These are phyloP conservation scores for Camelus bactrianus DNA, from an alignment of 2,113 vertebrate species.

Conservation along the genomic window DNA sequence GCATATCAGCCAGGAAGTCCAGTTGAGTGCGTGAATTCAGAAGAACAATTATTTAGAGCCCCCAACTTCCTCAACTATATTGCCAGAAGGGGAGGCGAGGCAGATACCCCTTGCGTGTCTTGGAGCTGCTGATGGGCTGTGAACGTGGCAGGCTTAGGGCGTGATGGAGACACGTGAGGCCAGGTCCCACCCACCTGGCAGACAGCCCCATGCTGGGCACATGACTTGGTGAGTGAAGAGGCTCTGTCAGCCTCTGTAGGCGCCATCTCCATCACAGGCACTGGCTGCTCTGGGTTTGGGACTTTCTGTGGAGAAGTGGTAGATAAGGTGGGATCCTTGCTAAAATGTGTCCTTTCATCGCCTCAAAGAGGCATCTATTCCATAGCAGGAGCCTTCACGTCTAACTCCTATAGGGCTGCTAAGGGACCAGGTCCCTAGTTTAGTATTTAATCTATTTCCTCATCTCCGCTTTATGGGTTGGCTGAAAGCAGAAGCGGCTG, in stretches of 20 bases:
- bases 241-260: neutral
- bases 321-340: neutral
- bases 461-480: slow-evolving; percentile 70
- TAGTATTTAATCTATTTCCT: slow-evolving; percentile 61
- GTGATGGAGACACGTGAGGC: neutral
- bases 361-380: neutral
- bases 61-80: no score
- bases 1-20: neutral
- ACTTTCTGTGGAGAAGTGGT: neutral
- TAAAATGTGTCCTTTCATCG: neutral
- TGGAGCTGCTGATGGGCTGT: neutral
- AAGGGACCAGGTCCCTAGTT: slow-evolving; percentile 32
- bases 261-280: neutral
- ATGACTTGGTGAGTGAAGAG: neutral
- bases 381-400: neutral
- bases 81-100: neutral
- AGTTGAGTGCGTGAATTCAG: neutral
- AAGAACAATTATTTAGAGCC: neutral
- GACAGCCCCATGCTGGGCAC: neutral
- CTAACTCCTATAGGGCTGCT: neutral
- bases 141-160: neutral
- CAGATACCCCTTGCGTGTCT: neutral
- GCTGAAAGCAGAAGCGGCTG: slow-evolving; percentile 62
- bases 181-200: neutral
- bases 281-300: neutral